A percentile compares a stretch with the other conserved stretches of the same genome.
phyloP scores from a whole-genome alignment of 2,888 invertebrate species.

The Acronicta alni region DNA sequence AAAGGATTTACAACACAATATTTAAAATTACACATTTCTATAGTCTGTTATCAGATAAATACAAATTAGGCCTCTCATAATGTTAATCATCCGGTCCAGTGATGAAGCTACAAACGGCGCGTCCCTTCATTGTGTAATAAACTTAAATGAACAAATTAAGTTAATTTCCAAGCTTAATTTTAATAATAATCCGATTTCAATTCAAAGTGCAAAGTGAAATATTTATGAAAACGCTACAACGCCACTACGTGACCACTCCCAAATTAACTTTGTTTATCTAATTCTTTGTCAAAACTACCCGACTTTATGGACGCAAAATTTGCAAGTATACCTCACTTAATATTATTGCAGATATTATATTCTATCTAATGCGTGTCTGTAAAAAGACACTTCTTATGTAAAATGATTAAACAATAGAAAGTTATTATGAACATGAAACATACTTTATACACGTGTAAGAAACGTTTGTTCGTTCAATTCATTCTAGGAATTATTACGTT shows the following conservation, averaged over 20 bases:
- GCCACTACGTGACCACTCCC: slow-evolving; percentile 47
- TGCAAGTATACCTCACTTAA: too few relatives aligned
- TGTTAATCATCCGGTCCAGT: slow-evolving; percentile 12
- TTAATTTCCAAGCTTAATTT: slow-evolving; percentile 52
- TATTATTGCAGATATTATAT: not conserved
- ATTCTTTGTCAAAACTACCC: slow-evolving; percentile 21
- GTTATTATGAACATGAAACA: not conserved
- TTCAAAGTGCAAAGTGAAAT: slow-evolving; percentile 52
- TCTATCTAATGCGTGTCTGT: not conserved
- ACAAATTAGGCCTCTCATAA: slow-evolving; percentile 7
- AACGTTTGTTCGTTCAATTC: not conserved
- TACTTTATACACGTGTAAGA: not conserved
- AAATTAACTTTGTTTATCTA: slow-evolving; percentile 49
- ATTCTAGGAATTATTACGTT: not conserved
- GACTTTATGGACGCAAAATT: slow-evolving; percentile 6
- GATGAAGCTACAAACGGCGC: slow-evolving; percentile 11
- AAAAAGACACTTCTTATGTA: not conserved
- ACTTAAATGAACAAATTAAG: slow-evolving; percentile 31
- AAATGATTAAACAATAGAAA: slow-evolving; percentile 2
- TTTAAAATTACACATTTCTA: too few relatives aligned
- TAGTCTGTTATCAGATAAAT: not conserved
- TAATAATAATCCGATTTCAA: slow-evolving; percentile 62
- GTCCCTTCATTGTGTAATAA: slow-evolving; percentile 19
- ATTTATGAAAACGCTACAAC: slow-evolving; percentile 42
- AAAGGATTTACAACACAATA: too few relatives aligned